Conservation (phyloP, 2,888 invertebrate species). For the Globia sparganii region DNA sequence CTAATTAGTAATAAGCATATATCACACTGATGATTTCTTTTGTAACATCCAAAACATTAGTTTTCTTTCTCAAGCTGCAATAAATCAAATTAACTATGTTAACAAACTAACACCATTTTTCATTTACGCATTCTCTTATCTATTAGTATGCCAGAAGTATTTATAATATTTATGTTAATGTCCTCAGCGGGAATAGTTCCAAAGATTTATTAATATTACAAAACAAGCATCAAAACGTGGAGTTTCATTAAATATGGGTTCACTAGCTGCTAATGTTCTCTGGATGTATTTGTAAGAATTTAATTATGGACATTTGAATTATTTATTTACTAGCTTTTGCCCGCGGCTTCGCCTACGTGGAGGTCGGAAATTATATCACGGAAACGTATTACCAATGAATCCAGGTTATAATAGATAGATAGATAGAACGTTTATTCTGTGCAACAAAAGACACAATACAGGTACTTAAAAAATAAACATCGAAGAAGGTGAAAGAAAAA, state of each 20-base stretch:
- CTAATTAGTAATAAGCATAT: slow-evolving; percentile 8
- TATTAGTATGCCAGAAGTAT: slow-evolving; percentile 34
- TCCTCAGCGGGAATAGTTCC: slow-evolving; percentile 15
- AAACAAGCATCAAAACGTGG: slow-evolving; percentile 62
- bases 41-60: slow-evolving; percentile 9
- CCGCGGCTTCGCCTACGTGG: no score
- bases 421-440: no score
- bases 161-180: slow-evolving; percentile 48
- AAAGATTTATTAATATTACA: slow-evolving; percentile 59
- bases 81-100: slow-evolving; percentile 42
- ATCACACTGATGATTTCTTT: slow-evolving; percentile 20
- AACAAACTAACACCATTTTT: slow-evolving; percentile 46
- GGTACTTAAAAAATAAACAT: no score
- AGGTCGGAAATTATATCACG: no score
- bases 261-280: slow-evolving; percentile 51
- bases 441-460: no score
- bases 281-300: slow-evolving; percentile 41
- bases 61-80: slow-evolving; percentile 15
- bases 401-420: no score
- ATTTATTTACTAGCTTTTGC: slow-evolving; percentile 49
- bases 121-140: slow-evolving; percentile 25
- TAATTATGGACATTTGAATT: slow-evolving; percentile 35
- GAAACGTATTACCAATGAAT: no score
- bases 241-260: slow-evolving; percentile 71
- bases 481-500: no score